Percentiles rank a stretch among this genome's conserved stretches.
These are phyloP conservation scores for Lomographa bimaculata DNA, from an alignment of 2,888 invertebrate species.

Conservation along the genomic window DNA sequence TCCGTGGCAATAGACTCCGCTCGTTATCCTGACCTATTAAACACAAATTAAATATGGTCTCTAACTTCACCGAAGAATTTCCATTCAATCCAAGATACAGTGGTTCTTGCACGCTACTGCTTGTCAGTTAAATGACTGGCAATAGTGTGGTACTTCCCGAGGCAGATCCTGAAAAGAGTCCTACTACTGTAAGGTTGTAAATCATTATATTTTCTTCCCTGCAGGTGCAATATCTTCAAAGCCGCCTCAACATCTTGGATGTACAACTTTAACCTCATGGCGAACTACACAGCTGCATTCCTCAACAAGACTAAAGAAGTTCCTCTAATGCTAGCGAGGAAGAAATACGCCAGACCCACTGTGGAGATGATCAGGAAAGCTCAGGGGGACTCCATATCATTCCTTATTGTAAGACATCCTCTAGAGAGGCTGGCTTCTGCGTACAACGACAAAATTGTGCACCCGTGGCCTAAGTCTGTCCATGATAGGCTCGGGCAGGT, in stretches of 20 bases:
- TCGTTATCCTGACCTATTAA: too few species aligned
- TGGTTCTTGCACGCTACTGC: too few species aligned
- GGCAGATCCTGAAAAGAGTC: too few species aligned
- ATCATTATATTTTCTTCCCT: too few species aligned
- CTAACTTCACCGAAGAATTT: too few species aligned
- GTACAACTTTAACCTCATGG: constrained; percentile 94
- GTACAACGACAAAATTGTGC: constrained; percentile 93
- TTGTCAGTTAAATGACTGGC: too few species aligned
- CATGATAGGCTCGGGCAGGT: constrained; percentile 91
- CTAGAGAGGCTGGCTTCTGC: constrained; percentile 91
- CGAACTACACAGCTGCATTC: constrained; percentile 91
- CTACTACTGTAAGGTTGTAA: too few species aligned
- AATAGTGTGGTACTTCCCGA: too few species aligned
- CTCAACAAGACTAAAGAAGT: constrained; percentile 90
- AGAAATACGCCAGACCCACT: constrained; percentile 90
- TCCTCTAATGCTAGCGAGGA: constrained; percentile 90
- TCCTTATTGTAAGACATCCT: constrained; percentile 92
- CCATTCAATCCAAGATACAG: too few species aligned
- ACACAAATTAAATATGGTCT: too few species aligned
- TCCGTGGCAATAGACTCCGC: too few species aligned
- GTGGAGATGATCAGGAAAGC: constrained; percentile 88
- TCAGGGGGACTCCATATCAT: constrained; percentile 90
- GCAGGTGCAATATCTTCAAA: constrained; percentile 92
- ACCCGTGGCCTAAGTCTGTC: constrained; percentile 91
- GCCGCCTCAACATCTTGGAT: constrained; percentile 96